Base-by-base conservation (phyloP, 2,113 vertebrate genomes). In the Elaphurus davidianus region DNA sequence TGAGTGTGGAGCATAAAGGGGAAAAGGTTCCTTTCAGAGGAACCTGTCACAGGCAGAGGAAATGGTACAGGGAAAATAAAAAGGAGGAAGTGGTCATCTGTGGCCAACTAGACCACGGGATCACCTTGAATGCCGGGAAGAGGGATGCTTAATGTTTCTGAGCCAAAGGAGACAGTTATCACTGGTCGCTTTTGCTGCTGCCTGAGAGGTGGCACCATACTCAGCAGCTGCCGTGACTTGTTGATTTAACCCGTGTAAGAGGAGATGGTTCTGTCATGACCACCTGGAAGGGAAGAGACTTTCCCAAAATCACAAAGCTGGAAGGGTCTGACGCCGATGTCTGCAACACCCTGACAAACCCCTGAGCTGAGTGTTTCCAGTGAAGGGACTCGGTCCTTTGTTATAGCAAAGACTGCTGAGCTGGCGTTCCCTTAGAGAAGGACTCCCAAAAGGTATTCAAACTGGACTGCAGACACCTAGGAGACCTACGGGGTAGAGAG, bases 401-500 rank as follows among this genome's bases (percentile, higher is more conserved):
- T 43, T 50, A 9, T 7, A 40, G 6, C 45, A 25, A 30, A 82
- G 57, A 25, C 12, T 64, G 19, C 76, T 67, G 30, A 76, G 10
- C 27, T 60, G 12, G 50, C 27, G 17, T 13, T 55, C 7, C 28
- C n/a, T 60, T n/a, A 40, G 45, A 62, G 45, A 87, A 81, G 1
- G 11, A 43, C 33, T 91, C 55, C 59, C 50, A 1, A 64, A 36
- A 92, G 89, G 43, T 40, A 13, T 27, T 54, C 28, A n/a, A 21
- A 47, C 27, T 13, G n/a, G 96, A 45, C 10, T 86, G 14, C 0
- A 28, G 30, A 45, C 27, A 84, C 23, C 36, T 13, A 8, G 27
- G 17, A n/a, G 13, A 52, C 52, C 30, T 25, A 1, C 12, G 0
- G 30, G 0, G 8, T 10, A 6, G 30, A 6, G 30, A 54, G 50